Evolutionary conservation across 2,113 vertebrate genomes (phyloP), one percentile per base, ranked within the genome.

Genomic region (Aspiorhynchus laticeps): DNA sequence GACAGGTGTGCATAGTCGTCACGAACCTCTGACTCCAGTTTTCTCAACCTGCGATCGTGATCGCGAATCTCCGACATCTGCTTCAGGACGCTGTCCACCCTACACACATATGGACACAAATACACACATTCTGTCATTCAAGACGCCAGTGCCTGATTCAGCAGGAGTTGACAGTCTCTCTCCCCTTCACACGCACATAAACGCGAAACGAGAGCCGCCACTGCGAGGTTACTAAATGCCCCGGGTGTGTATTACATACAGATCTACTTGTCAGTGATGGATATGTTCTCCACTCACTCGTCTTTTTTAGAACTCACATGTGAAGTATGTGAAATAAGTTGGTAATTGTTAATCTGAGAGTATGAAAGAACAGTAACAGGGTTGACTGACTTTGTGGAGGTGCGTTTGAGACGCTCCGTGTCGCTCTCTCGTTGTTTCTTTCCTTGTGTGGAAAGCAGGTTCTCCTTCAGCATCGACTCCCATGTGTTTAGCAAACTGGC

Each of bases 381-480:
- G 51, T 46, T 12, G 65, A 91, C 90, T 90, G 90, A 97, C 97
- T 97, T 97, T 88, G 94, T 88, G 4, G 96, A 96, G 0, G 95
- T 96, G 46, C 94, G 91, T 85, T 95, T 95, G 21, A 97, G 94
- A 0, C 95, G 91, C 67, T 96, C 96, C 0, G 94, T 92, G 92
- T 97, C 95, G 6, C 95, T 95, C 15, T 97, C 96, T 19, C 95
- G 92, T 65, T 94, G 93, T 43, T 88, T 91, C 85, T 95, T 95
- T 17, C 91, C 93, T 4, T 93, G 93, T 0, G 86, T 90, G 2
- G 94, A 90, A 19, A 97, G 92, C 75, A 96, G 93, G 78, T 95
- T 96, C 92, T 97, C 96, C 88, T 97, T 97, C 87, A 96, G 96
- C 67, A 95, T 94, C 0, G 94, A 93, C 80, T 97, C 97, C 97